Percentiles rank a stretch among this genome's conserved stretches.
Evolutionary conservation across 1,140 invertebrate species (phyloP).

Genomic region (Epicauta chinensis): DNA sequence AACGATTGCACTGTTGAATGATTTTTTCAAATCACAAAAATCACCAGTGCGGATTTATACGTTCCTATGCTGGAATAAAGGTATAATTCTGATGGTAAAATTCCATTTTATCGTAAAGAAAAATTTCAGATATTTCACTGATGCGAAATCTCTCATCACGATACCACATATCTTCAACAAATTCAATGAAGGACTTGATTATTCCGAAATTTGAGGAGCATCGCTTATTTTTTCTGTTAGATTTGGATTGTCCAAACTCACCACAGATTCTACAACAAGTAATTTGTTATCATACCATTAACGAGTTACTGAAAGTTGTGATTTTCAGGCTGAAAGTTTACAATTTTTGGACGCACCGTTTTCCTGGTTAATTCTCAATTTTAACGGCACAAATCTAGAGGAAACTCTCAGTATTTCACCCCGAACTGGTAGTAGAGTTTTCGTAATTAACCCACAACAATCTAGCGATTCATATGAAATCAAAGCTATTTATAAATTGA

Average conservation of each 20-base stretch:
- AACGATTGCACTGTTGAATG: too few species aligned
- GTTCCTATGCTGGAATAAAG: too few species aligned
- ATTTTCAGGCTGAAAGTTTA: slow-evolving; percentile 1
- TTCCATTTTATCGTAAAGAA: too few species aligned
- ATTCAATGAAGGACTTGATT: too few species aligned
- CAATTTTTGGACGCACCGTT: not conserved
- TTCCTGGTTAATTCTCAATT: not conserved
- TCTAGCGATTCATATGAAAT: not conserved
- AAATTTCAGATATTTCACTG: too few species aligned
- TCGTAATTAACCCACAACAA: not conserved
- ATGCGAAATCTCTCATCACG: too few species aligned
- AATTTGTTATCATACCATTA: not conserved
- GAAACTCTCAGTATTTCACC: not conserved
- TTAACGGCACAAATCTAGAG: not conserved
- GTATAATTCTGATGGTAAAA: too few species aligned
- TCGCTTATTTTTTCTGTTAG: slow-evolving; percentile 1
- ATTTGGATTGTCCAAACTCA: slow-evolving; percentile 1
- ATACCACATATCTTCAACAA: too few species aligned
- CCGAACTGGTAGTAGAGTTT: slow-evolving; percentile 2
- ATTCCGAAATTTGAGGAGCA: not conserved
- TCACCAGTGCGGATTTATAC: too few species aligned
- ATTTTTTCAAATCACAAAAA: too few species aligned
- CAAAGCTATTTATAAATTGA: slow-evolving; percentile 4
- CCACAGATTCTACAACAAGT: not conserved
- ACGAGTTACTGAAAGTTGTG: not conserved